phyloP scores from a whole-genome alignment of 1,140 invertebrate genomes.

The Lasioglossum baleicum region DNA sequence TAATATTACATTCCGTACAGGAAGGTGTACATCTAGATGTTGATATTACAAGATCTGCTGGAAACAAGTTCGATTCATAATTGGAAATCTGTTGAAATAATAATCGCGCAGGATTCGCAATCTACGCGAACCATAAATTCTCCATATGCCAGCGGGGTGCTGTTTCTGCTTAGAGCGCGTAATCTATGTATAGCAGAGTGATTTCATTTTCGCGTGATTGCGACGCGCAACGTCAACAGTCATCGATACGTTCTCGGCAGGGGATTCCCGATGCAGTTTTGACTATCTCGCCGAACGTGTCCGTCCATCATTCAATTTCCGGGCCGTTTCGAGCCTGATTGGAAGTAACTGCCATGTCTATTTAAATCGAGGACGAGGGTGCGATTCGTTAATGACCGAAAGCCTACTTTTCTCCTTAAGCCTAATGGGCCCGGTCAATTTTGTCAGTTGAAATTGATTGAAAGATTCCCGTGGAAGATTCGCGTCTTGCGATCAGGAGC shows the following conservation, averaged over 20 bases:
- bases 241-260: not conserved
- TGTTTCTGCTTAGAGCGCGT: too few species aligned
- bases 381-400: not conserved
- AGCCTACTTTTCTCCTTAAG: not conserved
- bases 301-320: slow-evolving; percentile 41
- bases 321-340: slow-evolving; percentile 48
- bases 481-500: too few species aligned
- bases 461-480: not conserved
- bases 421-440: slow-evolving; percentile 4
- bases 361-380: slow-evolving; percentile 14
- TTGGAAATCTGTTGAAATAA: too few species aligned
- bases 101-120: too few species aligned
- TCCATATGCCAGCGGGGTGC: too few species aligned
- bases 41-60: not conserved
- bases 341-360: slow-evolving; percentile 43
- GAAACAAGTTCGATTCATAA: not conserved
- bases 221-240: too few species aligned
- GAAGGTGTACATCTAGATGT: too few species aligned
- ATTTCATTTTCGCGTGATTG: too few species aligned
- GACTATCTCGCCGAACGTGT: slow-evolving; percentile 4
- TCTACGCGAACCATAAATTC: too few species aligned
- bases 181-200: too few species aligned
- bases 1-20: not conserved
- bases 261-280: not conserved
- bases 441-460: slow-evolving; percentile 25